phyloP scores from a whole-genome alignment of 2,113 vertebrate species.

The Nanorana parkeri region DNA sequence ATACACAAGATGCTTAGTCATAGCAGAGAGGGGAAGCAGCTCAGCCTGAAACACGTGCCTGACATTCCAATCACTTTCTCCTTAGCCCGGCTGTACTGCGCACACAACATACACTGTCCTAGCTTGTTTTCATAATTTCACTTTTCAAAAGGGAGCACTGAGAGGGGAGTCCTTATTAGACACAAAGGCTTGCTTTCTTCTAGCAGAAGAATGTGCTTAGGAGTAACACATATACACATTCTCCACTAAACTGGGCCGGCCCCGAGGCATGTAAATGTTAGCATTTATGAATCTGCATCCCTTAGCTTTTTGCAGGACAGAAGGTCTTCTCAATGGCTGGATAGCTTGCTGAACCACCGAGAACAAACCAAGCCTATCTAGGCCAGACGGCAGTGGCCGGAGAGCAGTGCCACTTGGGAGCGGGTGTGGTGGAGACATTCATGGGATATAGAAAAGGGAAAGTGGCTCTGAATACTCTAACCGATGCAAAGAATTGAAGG shows the following conservation, averaged over 20 bases:
- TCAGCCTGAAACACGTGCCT: conserved; percentile 68
- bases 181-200: conserved; percentile 50
- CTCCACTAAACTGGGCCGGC: background rate
- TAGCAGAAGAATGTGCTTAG: conserved; percentile 43
- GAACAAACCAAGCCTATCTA: conserved; percentile 35
- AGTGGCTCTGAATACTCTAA: too few relatives aligned
- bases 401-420: background rate
- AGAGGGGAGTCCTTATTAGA: conserved; percentile 43
- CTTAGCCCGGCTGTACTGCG: conserved; percentile 57
- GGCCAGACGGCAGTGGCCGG: background rate
- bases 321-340: background rate
- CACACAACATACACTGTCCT: conserved; percentile 66
- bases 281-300: conserved; percentile 13
- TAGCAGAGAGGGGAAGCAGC: conserved; percentile 63
- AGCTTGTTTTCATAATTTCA: conserved; percentile 52
- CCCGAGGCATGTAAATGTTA: conserved; percentile 40
- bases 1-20: conserved; percentile 69
- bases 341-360: background rate
- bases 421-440: too few relatives aligned
- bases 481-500: too few relatives aligned
- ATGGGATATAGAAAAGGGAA: background rate
- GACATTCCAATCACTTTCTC: conserved; percentile 68
- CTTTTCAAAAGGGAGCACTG: conserved; percentile 46
- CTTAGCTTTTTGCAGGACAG: background rate
- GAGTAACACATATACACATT: conserved; percentile 29